phyloP scores from a whole-genome alignment of 1,140 invertebrate species.

The Pectinophora gossypiella region DNA sequence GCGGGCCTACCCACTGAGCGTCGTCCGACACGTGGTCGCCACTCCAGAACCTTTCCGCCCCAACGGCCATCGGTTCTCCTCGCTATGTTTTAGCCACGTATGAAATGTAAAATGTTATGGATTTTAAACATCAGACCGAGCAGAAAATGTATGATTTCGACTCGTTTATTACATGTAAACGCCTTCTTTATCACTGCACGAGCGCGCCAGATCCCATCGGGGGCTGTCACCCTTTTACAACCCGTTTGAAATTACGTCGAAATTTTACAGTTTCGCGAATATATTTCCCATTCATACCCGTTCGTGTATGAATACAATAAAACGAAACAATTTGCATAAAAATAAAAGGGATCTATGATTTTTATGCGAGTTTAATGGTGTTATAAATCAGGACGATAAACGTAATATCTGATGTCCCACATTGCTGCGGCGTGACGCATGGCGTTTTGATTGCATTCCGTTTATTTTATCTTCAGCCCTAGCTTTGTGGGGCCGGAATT shows the following conservation, averaged over 20 bases:
- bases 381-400: slow-evolving; percentile 49
- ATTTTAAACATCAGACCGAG: too few species aligned
- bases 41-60: too few species aligned
- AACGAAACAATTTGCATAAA: slow-evolving; percentile 45
- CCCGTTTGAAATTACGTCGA: neutral
- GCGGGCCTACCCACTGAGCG: too few species aligned
- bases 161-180: too few species aligned
- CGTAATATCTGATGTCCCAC: slow-evolving; percentile 30
- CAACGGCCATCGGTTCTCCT: too few species aligned
- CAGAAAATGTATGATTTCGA: too few species aligned
- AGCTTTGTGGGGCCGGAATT: neutral
- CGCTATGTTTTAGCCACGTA: too few species aligned
- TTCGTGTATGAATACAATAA: slow-evolving; percentile 21
- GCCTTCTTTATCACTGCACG: too few species aligned
- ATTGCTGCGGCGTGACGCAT: slow-evolving; percentile 19
- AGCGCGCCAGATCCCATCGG: too few species aligned
- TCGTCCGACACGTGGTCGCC: too few species aligned
- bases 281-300: neutral
- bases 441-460: slow-evolving; percentile 24
- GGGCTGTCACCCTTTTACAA: neutral
- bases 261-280: neutral
- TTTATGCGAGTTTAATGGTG: slow-evolving; percentile 39
- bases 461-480: slow-evolving; percentile 16
- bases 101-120: too few species aligned
- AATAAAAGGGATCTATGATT: slow-evolving; percentile 44